Percentiles rank a stretch among this genome's conserved stretches.
Evolutionary conservation across 2,113 vertebrate genomes (phyloP).

Genomic region (Typhlomys cinereus): DNA sequence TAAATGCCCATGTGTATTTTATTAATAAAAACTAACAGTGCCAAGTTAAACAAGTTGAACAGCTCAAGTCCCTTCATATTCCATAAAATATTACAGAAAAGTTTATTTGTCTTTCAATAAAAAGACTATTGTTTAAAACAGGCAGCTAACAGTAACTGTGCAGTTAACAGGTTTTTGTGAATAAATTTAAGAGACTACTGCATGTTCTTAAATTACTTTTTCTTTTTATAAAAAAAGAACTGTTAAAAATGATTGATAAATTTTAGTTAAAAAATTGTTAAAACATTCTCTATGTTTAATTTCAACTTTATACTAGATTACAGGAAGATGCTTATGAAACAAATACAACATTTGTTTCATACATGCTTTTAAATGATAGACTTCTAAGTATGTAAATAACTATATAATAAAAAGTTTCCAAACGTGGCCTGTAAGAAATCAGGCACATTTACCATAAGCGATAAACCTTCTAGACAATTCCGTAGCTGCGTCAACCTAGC

Average conservation of each 20-base stretch:
- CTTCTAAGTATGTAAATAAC: too few relatives aligned
- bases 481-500: slow-evolving; percentile 90
- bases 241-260: too few relatives aligned
- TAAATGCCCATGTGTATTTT: slow-evolving; percentile 90
- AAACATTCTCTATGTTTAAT: too few relatives aligned
- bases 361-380: too few relatives aligned
- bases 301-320: slow-evolving; percentile 99
- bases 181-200: slow-evolving; percentile 85
- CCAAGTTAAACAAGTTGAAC: slow-evolving; percentile 90
- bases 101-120: slow-evolving; percentile 90
- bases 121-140: slow-evolving; percentile 87
- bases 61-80: slow-evolving; percentile 90
- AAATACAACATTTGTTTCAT: slow-evolving; percentile 92
- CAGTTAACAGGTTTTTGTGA: slow-evolving; percentile 85
- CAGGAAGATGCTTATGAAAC: slow-evolving; percentile 94
- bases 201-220: too few relatives aligned
- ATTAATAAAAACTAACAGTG: slow-evolving; percentile 92
- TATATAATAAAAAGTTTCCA: too few relatives aligned
- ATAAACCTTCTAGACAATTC: slow-evolving; percentile 88
- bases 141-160: slow-evolving; percentile 88
- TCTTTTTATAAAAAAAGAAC: too few relatives aligned
- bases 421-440: too few relatives aligned
- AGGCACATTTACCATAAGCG: slow-evolving; percentile 89
- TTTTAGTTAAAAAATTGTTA: too few relatives aligned
- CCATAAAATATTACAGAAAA: too few relatives aligned